phyloP scores from a whole-genome alignment of 2,797 vertebrate genomes.

The Cyclopterus lumpus region DNA sequence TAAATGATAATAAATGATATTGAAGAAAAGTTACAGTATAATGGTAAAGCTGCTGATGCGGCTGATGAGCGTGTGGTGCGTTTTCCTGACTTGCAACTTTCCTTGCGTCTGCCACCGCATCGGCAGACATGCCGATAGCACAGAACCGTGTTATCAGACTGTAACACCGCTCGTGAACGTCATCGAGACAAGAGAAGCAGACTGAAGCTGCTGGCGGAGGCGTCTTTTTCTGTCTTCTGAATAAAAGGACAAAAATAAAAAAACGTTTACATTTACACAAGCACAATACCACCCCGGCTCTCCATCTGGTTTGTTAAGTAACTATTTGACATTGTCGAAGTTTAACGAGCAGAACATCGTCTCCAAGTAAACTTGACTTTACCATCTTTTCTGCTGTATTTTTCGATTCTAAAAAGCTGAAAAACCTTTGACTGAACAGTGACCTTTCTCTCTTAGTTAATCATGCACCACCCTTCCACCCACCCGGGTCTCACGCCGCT shows the following conservation, averaged over 20 bases:
- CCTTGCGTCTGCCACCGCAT: not conserved
- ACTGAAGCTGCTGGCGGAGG: not conserved
- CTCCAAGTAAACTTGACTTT: not conserved
- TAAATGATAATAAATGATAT: too few relatives aligned
- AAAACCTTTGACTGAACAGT: constrained; percentile 6
- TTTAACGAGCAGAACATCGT: not conserved
- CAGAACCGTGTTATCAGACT: not conserved
- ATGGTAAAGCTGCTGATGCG: too few relatives aligned
- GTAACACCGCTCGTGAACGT: not conserved
- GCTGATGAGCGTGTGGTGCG: too few relatives aligned
- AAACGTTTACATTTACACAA: not conserved
- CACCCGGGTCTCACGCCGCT: constrained; percentile 2
- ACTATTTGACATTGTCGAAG: not conserved
- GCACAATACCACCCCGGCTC: not conserved
- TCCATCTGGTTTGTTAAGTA: not conserved
- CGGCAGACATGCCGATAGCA: not conserved
- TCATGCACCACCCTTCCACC: not conserved
- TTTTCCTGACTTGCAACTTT: not conserved
- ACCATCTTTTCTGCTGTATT: not conserved
- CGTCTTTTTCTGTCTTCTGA: not conserved
- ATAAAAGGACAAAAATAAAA: not conserved
- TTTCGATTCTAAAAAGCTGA: constrained; percentile 13
- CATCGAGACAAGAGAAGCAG: not conserved
- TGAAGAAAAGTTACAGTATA: too few relatives aligned
- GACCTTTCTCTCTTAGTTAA: constrained; percentile 16